Percentiles rank a stretch among this genome's conserved stretches.
These are phyloP conservation scores for Ciconia stormi DNA, from an alignment of 2,113 vertebrate genomes.

Conservation along the genomic window DNA sequence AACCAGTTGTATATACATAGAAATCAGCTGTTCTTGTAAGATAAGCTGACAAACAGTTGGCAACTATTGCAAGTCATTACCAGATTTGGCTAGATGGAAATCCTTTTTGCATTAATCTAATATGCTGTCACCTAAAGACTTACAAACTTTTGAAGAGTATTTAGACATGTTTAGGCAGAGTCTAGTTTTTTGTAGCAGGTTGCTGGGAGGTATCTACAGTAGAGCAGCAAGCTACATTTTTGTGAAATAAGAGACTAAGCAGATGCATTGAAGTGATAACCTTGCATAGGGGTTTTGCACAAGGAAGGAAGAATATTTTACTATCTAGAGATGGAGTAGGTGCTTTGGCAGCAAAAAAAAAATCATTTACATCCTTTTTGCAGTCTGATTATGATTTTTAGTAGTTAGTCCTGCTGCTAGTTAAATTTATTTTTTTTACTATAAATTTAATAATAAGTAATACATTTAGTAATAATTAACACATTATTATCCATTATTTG, in stretches of 20 bases:
- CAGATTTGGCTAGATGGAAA: neutral
- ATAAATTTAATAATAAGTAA: neutral
- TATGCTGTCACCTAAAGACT: neutral
- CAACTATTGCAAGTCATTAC: neutral
- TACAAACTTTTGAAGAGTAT: neutral
- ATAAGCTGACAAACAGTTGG: neutral
- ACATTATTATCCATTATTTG: neutral
- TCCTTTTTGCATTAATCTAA: neutral
- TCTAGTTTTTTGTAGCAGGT: neutral
- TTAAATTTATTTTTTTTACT: neutral
- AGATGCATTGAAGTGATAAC: neutral
- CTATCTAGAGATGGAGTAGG: neutral
- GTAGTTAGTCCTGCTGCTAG: neutral
- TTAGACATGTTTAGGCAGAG: neutral
- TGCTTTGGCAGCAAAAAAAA: neutral
- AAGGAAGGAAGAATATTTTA: neutral
- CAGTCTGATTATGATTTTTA: neutral
- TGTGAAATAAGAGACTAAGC: neutral
- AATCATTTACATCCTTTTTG: neutral
- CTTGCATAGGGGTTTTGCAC: neutral
- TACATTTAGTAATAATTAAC: neutral
- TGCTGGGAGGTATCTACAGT: neutral
- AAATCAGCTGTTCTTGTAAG: neutral
- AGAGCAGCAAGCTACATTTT: neutral
- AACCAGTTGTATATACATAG: neutral